These are phyloP conservation scores for Montipora efflorescens DNA, from an alignment of 64 coral and sea anemone genomes.

Conservation along the genomic window DNA sequence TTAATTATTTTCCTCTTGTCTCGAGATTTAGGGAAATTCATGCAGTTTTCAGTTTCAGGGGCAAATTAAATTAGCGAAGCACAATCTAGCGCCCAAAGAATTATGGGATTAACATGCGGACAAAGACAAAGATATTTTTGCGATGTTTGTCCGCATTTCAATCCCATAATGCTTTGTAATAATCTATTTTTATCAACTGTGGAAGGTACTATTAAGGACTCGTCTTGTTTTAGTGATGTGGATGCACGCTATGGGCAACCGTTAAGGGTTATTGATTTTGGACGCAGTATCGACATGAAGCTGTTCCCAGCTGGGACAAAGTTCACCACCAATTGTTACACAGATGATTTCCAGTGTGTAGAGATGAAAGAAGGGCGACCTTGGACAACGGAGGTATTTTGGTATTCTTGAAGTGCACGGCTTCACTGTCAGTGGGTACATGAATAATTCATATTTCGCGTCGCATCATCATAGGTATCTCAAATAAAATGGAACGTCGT, in stretches of 20 bases:
- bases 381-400: slow-evolving; percentile 92
- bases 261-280: slow-evolving; percentile 91
- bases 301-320: slow-evolving; percentile 86
- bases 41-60: too few species aligned
- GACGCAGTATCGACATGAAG: slow-evolving; percentile 79
- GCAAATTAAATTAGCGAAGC: too few species aligned
- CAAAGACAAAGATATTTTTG: too few species aligned
- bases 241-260: slow-evolving; percentile 20
- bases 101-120: neutral
- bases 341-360: slow-evolving; percentile 91
- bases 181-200: too few species aligned
- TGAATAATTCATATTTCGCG: neutral
- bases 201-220: too few species aligned
- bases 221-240: slow-evolving; percentile 36
- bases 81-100: neutral
- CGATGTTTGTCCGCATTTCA: too few species aligned
- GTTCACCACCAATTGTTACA: slow-evolving; percentile 85
- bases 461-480: too few species aligned
- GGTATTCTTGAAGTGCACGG: neutral
- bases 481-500: too few species aligned
- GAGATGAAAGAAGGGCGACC: slow-evolving; percentile 93
- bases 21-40: too few species aligned
- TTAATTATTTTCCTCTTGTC: too few species aligned
- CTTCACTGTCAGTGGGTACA: neutral
- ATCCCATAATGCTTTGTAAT: too few species aligned